Conservation (phyloP, 2,797 vertebrate genomes). For the Hirundo rustica region DNA sequence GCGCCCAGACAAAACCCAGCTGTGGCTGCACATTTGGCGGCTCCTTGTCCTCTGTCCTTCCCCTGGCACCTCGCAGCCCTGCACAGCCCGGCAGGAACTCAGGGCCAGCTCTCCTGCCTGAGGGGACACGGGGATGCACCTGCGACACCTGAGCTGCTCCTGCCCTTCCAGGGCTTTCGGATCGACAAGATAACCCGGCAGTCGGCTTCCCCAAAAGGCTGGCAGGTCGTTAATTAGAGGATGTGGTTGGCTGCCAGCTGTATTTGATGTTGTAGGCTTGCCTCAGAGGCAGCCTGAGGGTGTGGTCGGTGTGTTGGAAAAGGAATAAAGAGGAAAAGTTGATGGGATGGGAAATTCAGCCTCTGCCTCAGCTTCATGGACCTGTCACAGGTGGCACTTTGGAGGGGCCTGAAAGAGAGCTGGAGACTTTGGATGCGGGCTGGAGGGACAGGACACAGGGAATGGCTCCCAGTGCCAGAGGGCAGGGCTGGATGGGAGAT, state of each 20-base stretch:
- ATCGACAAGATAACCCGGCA: accelerated
- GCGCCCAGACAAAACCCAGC: not conserved
- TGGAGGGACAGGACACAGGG: not conserved
- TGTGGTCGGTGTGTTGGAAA: not conserved
- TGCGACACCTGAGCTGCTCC: not conserved
- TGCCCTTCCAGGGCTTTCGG: not conserved
- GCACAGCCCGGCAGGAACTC: not conserved
- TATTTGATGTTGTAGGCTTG: accelerated
- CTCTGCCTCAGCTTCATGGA: not conserved
- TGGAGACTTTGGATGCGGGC: not conserved
- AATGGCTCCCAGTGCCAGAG: not conserved
- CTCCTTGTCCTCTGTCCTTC: not conserved
- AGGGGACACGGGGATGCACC: not conserved
- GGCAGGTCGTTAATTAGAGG: not conserved
- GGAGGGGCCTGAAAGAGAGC: not conserved
- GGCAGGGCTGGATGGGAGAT: not conserved
- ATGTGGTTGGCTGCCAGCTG: not conserved
- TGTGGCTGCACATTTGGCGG: not conserved
- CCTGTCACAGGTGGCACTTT: not conserved
- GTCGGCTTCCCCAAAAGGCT: not conserved
- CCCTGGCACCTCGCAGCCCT: not conserved
- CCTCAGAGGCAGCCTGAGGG: not conserved
- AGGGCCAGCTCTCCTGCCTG: not conserved
- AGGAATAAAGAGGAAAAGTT: not conserved
- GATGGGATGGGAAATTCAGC: not conserved